Percentiles rank a stretch among this genome's conserved stretches.
These are phyloP conservation scores for Setipinna tenuifilis DNA, from an alignment of 2,797 vertebrate species.

Conservation along the genomic window DNA sequence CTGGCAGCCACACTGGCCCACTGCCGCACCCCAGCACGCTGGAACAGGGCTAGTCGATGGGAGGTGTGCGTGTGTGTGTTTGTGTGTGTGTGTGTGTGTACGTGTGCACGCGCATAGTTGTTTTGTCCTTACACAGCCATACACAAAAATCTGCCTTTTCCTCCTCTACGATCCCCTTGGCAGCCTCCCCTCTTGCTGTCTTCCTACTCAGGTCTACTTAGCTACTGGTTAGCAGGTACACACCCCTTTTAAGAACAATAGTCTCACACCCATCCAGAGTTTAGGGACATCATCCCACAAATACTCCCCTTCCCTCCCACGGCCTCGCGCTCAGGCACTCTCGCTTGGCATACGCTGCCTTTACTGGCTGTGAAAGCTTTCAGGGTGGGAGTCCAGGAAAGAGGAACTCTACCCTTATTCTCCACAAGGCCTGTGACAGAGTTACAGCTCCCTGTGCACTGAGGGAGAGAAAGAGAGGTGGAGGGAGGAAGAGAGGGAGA, in stretches of 20 bases:
- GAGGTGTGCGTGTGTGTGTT: background rate
- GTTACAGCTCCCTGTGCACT: constrained; percentile 37
- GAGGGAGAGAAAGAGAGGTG: background rate
- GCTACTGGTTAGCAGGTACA: constrained; percentile 12
- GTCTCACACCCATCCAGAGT: background rate
- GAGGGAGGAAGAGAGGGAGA: background rate
- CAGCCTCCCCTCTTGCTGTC: background rate
- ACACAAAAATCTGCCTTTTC: background rate
- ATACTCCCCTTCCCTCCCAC: background rate
- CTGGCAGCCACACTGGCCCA: constrained; percentile 4
- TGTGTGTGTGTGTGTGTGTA: too few species aligned
- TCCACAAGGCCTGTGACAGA: constrained; percentile 40
- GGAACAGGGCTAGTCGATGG: background rate
- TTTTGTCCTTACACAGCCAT: constrained; percentile 3
- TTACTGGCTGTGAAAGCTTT: constrained; percentile 31
- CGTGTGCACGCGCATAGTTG: too few species aligned
- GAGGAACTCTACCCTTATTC: constrained; percentile 49
- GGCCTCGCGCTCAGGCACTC: background rate
- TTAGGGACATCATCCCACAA: background rate
- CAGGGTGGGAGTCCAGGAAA: constrained; percentile 42
- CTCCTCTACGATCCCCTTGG: background rate
- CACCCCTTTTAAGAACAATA: constrained; percentile 10
- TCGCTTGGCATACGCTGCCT: background rate
- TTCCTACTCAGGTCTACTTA: background rate
- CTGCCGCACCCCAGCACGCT: background rate